These are phyloP conservation scores for Labeo calbasu DNA, from an alignment of 2,797 vertebrate genomes.

Conservation along the genomic window DNA sequence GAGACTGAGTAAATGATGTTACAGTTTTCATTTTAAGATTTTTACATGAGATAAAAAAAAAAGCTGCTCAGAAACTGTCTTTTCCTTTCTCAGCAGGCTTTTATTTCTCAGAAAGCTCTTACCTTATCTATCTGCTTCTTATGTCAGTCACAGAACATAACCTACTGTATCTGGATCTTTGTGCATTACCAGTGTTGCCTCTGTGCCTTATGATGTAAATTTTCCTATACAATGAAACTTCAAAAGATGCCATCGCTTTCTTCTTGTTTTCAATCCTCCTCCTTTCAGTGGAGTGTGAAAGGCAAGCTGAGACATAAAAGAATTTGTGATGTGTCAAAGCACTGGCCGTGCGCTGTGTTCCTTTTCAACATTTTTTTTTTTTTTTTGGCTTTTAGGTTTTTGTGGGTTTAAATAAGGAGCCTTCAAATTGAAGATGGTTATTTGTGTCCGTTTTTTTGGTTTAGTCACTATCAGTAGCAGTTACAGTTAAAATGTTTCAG, in stretches of 20 bases:
- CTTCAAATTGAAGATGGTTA: neutral
- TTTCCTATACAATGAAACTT: constrained; percentile 30
- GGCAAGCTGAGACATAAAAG: constrained; percentile 33
- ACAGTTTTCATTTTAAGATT: neutral
- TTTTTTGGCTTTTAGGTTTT: neutral
- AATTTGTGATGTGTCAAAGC: constrained; percentile 31
- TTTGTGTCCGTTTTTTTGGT: neutral
- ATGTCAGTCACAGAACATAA: neutral
- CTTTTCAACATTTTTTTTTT: neutral
- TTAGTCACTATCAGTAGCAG: neutral
- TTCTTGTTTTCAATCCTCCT: neutral
- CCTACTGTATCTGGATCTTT: constrained; percentile 23
- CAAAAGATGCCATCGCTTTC: constrained; percentile 29
- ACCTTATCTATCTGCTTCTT: constrained; percentile 2
- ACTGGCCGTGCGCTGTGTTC: neutral
- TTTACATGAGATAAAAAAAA: neutral
- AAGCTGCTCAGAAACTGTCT: neutral
- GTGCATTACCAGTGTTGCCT: neutral
- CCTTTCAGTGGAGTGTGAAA: constrained; percentile 24
- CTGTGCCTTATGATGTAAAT: constrained; percentile 29
- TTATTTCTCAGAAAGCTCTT: constrained; percentile 11
- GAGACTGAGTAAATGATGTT: neutral
- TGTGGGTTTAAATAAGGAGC: neutral
- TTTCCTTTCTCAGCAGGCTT: neutral
- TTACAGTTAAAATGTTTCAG: neutral